A percentile compares a stretch with the other conserved stretches of the same genome.
phyloP scores from a whole-genome alignment of 2,888 invertebrate species.

The Eristalis intricaria region DNA sequence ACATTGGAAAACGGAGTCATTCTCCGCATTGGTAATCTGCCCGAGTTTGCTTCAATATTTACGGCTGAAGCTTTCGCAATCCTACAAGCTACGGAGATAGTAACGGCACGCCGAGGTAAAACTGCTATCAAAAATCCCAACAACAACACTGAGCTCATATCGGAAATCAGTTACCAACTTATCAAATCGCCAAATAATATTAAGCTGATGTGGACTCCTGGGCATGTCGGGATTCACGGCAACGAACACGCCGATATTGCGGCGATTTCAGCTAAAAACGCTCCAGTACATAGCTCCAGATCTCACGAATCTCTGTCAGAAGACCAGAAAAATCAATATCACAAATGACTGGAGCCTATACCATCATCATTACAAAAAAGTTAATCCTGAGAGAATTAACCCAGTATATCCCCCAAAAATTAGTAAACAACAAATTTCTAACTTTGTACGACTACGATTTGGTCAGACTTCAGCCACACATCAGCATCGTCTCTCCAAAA shows the following conservation, averaged over 20 bases:
- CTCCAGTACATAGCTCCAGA: neutral
- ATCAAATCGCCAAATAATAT: slow-evolving; percentile 17
- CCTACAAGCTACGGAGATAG: neutral
- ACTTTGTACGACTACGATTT: too few relatives aligned
- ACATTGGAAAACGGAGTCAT: neutral
- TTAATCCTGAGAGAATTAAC: too few relatives aligned
- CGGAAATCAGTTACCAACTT: slow-evolving; percentile 18
- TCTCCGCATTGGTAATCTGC: slow-evolving; percentile 13
- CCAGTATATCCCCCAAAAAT: too few relatives aligned
- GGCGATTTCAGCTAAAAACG: too few relatives aligned
- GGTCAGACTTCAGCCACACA: too few relatives aligned
- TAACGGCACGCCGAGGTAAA: slow-evolving; percentile 21
- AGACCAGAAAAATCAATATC: neutral
- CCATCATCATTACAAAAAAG: too few relatives aligned
- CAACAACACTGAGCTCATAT: slow-evolving; percentile 20
- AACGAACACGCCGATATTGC: too few relatives aligned
- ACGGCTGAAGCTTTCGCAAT: too few relatives aligned
- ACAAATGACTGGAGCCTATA: neutral
- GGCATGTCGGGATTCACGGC: too few relatives aligned
- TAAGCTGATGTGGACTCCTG: slow-evolving; percentile 2
- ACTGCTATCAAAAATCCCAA: slow-evolving; percentile 35
- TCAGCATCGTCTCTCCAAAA: neutral
- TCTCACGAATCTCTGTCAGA: neutral
- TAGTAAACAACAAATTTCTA: too few relatives aligned
- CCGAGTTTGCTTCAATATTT: too few relatives aligned